Conservation (phyloP, 2,888 invertebrate species). For the Apantesis nais region DNA sequence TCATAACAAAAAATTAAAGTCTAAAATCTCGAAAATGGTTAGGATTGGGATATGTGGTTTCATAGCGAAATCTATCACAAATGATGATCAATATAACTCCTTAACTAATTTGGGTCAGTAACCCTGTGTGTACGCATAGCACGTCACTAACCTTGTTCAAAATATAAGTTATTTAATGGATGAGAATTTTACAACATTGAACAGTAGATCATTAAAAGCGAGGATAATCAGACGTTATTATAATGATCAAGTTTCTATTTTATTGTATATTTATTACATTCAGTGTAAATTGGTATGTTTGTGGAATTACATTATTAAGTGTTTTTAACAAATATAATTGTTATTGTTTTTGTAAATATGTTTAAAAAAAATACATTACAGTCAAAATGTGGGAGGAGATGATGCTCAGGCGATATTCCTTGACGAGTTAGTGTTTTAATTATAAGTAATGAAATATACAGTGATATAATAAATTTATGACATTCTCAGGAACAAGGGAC, state of each 20-base stretch:
- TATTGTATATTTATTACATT: neutral
- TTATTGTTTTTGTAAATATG: neutral
- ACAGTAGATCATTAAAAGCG: neutral
- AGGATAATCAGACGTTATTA: neutral
- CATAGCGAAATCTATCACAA: no score
- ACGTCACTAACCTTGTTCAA: neutral
- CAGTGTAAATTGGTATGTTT: neutral
- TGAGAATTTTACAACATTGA: neutral
- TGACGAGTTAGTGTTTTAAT: conserved; percentile 67
- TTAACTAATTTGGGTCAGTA: no score
- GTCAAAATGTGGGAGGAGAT: conserved; percentile 57
- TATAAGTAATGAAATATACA: no score
- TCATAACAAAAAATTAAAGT: no score
- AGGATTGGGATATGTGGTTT: no score
- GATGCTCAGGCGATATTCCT: conserved; percentile 74
- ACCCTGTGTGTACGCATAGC: no score
- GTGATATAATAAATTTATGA: no score
- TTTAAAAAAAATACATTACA: conserved; percentile 23
- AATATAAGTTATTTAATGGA: neutral
- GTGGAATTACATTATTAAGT: neutral
- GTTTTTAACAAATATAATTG: neutral
- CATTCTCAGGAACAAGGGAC: no score
- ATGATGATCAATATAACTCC: no score
- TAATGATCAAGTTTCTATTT: neutral
- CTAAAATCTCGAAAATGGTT: no score